phyloP scores from a whole-genome alignment of 2,113 vertebrate genomes.

The Spilogale gracilis region DNA sequence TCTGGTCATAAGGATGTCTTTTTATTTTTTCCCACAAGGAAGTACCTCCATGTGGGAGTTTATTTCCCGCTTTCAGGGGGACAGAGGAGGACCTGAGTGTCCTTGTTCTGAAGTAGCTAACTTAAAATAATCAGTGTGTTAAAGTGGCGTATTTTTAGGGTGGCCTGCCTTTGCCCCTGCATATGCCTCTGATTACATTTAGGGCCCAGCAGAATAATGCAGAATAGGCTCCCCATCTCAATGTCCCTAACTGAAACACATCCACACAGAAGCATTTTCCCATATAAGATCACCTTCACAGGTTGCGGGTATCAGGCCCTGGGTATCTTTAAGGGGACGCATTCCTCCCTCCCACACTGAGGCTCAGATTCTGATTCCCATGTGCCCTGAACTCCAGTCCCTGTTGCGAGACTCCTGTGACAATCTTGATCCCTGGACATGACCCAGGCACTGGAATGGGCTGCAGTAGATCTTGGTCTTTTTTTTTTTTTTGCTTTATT shows the following conservation, averaged over 20 bases:
- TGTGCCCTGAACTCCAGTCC: rapidly evolving
- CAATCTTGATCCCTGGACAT: rapidly evolving
- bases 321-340: rapidly evolving
- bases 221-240: no score
- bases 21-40: background rate
- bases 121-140: background rate
- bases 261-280: background rate
- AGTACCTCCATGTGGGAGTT: background rate
- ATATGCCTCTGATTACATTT: rapidly evolving
- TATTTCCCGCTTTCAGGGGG: background rate
- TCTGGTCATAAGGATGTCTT: background rate
- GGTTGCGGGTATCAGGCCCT: background rate
- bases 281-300: rapidly evolving
- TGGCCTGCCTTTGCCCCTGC: background rate
- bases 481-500: background rate
- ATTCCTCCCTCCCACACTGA: background rate
- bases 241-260: background rate
- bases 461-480: background rate
- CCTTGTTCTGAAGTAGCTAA: background rate
- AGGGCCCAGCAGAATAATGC: background rate
- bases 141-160: background rate
- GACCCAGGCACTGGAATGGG: rapidly evolving
- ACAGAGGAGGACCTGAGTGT: background rate
- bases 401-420: rapidly evolving
- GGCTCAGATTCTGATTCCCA: background rate